Percentiles rank a stretch among this genome's conserved stretches.
Conservation (phyloP, 2,888 invertebrate genomes). For the Drosophila neonasuta region DNA sequence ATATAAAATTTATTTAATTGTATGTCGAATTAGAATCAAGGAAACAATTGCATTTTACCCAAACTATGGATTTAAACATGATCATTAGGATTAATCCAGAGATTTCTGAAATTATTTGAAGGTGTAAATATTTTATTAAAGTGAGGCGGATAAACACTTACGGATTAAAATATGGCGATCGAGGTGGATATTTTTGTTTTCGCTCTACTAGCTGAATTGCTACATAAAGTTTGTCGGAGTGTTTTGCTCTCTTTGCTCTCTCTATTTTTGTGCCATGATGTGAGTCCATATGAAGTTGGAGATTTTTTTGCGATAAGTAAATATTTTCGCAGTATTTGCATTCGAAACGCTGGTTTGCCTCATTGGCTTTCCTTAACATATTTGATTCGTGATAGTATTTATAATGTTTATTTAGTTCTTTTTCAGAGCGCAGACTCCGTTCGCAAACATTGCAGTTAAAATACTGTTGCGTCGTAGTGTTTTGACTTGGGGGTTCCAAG, state of each 20-base stretch:
- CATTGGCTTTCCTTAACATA: constrained; percentile 1
- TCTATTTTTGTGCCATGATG: background rate
- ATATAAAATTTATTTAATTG: background rate
- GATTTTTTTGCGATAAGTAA: background rate
- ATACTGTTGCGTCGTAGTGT: background rate
- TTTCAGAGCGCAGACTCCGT: constrained; percentile 22
- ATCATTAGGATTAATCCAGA: constrained; percentile 17
- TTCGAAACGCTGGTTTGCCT: background rate
- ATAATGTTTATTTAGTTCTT: constrained; percentile 11
- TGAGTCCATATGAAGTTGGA: constrained; percentile 8
- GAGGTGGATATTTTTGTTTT: constrained; percentile 45
- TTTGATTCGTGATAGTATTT: constrained; percentile 19
- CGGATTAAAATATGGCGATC: constrained; percentile 54
- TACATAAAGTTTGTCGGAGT: background rate
- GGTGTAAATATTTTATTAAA: background rate
- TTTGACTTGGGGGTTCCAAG: background rate
- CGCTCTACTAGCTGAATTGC: background rate
- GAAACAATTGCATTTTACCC: background rate
- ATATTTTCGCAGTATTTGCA: constrained; percentile 20
- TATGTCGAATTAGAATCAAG: background rate
- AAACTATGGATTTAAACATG: background rate
- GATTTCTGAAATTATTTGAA: constrained; percentile 36
- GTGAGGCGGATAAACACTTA: constrained; percentile 13
- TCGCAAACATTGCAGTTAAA: constrained; percentile 31
- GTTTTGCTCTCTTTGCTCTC: background rate